Percentiles rank a stretch among this genome's conserved stretches.
Conservation (phyloP, 35 echinoderm and acorn worm species). For the Anneissia japonica region DNA sequence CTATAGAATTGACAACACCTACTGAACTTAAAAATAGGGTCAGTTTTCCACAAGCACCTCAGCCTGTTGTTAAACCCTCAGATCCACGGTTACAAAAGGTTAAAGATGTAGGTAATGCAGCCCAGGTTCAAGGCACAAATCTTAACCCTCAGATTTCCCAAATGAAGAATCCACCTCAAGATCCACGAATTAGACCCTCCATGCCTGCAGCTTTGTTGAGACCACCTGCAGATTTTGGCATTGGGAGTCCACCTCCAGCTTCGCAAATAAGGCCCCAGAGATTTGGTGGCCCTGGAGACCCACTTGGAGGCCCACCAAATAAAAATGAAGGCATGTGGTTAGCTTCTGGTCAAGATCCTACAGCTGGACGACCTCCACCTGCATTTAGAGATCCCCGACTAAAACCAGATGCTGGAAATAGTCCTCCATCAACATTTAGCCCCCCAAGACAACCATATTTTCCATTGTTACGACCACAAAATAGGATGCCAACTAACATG, state of each 20-base stretch:
- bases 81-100: not conserved
- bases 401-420: not conserved
- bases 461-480: not conserved
- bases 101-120: not conserved
- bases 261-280: not conserved
- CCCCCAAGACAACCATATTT: not conserved
- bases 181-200: not conserved
- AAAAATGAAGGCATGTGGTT: not conserved
- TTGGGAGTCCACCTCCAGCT: not conserved
- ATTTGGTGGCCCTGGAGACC: not conserved
- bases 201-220: not conserved
- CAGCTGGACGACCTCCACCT: not conserved
- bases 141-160: not conserved
- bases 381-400: not conserved
- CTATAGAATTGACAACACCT: not conserved
- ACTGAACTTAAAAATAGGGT: not conserved
- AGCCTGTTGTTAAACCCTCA: not conserved
- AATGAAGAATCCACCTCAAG: not conserved
- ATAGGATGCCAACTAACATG: not conserved
- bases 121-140: not conserved
- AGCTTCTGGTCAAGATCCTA: not conserved
- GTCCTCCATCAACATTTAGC: not conserved
- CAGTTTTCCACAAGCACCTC: not conserved
- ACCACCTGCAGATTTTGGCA: not conserved
- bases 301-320: not conserved